A percentile compares a stretch with the other conserved stretches of the same genome.
Conservation (phyloP, 2,888 invertebrate genomes). For the Desoria tigrina region DNA sequence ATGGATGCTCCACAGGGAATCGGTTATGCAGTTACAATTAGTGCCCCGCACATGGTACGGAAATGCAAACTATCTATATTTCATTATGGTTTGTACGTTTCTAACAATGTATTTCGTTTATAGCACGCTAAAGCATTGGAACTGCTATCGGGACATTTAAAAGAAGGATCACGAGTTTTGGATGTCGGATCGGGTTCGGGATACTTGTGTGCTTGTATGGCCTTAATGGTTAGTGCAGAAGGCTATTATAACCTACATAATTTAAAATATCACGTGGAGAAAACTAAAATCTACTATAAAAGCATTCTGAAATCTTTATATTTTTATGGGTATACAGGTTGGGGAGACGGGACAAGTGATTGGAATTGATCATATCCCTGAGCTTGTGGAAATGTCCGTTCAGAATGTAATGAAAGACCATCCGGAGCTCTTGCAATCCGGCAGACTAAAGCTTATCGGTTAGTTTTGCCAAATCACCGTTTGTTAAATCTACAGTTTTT, state of each 20-base stretch:
- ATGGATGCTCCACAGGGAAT: too few species aligned
- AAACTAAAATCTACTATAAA: conserved; percentile 11
- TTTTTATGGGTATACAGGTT: conserved; percentile 60
- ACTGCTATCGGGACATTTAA: conserved; percentile 74
- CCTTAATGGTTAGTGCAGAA: conserved; percentile 73
- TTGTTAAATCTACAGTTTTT: neutral
- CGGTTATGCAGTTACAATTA: too few species aligned
- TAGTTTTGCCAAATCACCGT: conserved; percentile 55
- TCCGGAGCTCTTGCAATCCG: conserved; percentile 68
- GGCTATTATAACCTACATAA: too few species aligned
- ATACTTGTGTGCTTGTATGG: conserved; percentile 89
- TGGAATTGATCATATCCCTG: conserved; percentile 88
- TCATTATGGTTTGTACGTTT: neutral
- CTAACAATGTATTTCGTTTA: conserved; percentile 23
- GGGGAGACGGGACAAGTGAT: conserved; percentile 70
- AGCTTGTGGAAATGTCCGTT: conserved; percentile 73
- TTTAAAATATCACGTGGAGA: neutral
- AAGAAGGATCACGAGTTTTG: conserved; percentile 74
- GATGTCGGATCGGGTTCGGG: conserved; percentile 95
- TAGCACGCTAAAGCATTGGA: conserved; percentile 92
- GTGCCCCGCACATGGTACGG: conserved; percentile 95
- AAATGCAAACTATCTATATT: too few species aligned
- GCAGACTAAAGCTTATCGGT: conserved; percentile 72
- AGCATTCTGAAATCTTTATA: too few species aligned
- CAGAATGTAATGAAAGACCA: conserved; percentile 76